Evolutionary conservation across 2,888 invertebrate species (phyloP).

Genomic region (Drosophila nigritarsus): DNA sequence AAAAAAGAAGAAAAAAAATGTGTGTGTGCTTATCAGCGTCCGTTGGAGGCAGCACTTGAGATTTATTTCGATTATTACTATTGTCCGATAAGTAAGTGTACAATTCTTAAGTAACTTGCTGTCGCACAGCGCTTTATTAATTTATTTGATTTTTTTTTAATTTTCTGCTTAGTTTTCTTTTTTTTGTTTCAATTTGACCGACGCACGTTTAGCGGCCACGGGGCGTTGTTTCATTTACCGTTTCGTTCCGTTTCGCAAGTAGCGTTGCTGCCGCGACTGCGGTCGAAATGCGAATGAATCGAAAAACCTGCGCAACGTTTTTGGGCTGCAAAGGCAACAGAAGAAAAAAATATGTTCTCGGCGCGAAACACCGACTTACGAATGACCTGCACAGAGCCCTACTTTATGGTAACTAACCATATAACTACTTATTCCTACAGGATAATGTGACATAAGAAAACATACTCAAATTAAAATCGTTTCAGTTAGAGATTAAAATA

Average conservation of each 20-base stretch:
- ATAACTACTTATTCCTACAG: not conserved
- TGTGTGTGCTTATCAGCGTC: slow-evolving; percentile 35
- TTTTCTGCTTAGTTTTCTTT: slow-evolving; percentile 12
- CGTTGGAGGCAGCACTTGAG: not conserved
- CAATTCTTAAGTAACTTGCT: slow-evolving; percentile 12
- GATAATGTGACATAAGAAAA: not conserved
- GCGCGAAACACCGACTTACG: not conserved
- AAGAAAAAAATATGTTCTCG: slow-evolving; percentile 19
- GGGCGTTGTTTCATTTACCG: slow-evolving; percentile 79
- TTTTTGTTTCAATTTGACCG: slow-evolving; percentile 37
- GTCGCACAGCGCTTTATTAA: slow-evolving; percentile 25
- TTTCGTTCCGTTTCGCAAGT: slow-evolving; percentile 65
- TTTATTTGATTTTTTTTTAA: slow-evolving; percentile 27
- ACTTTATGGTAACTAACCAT: not conserved
- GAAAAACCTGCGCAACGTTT: slow-evolving; percentile 63
- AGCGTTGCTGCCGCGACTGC: slow-evolving; percentile 65
- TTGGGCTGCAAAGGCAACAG: slow-evolving; percentile 31
- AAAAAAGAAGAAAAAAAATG: not conserved
- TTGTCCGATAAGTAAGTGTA: not conserved
- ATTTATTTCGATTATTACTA: slow-evolving; percentile 11
- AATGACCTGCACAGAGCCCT: not conserved
- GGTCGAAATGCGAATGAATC: slow-evolving; percentile 67
- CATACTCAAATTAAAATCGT: not conserved
- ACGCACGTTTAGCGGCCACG: slow-evolving; percentile 58
- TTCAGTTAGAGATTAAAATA: not conserved